phyloP scores from a whole-genome alignment of 2,113 vertebrate species.

The Glareola pratincola region DNA sequence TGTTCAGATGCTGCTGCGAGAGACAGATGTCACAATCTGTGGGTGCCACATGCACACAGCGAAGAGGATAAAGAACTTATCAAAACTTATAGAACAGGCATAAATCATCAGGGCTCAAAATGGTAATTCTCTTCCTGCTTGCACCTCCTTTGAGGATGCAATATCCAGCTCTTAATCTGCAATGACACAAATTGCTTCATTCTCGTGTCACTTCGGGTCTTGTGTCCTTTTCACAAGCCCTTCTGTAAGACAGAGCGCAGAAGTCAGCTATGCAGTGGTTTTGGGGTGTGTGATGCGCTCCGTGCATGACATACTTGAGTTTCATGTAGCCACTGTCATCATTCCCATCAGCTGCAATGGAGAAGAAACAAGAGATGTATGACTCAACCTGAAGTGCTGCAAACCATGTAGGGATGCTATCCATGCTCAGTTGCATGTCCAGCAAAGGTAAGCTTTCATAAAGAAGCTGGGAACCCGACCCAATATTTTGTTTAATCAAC shows the following conservation, averaged over 20 bases:
- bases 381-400: neutral
- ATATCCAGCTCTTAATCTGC: neutral
- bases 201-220: neutral
- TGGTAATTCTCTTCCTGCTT: neutral
- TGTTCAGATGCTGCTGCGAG: neutral
- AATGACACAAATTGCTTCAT: neutral
- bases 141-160: neutral
- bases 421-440: no score
- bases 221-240: neutral
- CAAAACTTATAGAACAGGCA: neutral
- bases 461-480: neutral
- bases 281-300: neutral
- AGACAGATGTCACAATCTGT: rapidly evolving
- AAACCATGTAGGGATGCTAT: neutral
- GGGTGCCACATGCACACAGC: neutral
- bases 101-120: neutral
- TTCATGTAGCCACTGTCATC: neutral
- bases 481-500: neutral
- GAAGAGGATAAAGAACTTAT: neutral
- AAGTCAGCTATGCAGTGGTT: neutral
- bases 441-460: neutral
- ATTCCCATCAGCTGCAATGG: neutral
- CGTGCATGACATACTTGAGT: neutral
- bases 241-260: neutral
- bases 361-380: neutral